Evolutionary conservation across 2,113 vertebrate genomes (phyloP).

Genomic region (Mormyrus iriodes): DNA sequence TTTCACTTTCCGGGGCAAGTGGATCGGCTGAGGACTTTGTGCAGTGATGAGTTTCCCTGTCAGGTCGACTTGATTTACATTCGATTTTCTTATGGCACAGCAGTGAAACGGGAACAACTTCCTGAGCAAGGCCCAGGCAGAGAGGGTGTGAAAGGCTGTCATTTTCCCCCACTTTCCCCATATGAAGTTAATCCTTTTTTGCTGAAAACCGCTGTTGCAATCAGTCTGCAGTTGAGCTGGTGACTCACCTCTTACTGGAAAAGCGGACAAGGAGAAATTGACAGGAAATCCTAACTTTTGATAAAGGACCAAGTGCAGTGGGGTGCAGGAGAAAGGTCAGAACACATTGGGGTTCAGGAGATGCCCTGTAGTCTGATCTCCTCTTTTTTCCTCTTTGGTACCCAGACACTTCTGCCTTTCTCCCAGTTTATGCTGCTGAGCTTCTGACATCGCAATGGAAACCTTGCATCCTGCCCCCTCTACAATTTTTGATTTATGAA

Average conservation of each 20-base stretch:
- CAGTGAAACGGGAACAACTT: background rate
- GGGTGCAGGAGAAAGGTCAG: background rate
- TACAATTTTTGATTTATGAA: background rate
- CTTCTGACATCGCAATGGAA: background rate
- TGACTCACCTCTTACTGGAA: conserved; percentile 19
- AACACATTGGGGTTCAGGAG: background rate
- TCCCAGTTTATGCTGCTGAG: background rate
- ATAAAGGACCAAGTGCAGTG: background rate
- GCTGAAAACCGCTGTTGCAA: conserved; percentile 13
- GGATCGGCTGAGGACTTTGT: background rate
- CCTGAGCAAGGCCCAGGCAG: background rate
- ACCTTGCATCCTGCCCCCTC: background rate
- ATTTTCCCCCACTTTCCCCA: background rate
- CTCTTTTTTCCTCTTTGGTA: background rate
- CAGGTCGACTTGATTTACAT: background rate
- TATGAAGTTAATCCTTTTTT: background rate
- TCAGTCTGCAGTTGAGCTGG: background rate
- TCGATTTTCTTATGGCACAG: background rate
- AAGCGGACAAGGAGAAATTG: background rate
- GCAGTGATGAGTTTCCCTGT: background rate
- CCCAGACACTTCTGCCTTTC: background rate
- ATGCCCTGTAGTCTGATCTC: background rate
- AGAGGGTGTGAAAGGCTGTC: background rate
- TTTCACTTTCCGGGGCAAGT: background rate
- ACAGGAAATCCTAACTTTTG: conserved; percentile 1